Evolutionary conservation across 2,113 vertebrate species (phyloP), one percentile per base, ranked within the genome.

Genomic region (Ciconia stormi): DNA sequence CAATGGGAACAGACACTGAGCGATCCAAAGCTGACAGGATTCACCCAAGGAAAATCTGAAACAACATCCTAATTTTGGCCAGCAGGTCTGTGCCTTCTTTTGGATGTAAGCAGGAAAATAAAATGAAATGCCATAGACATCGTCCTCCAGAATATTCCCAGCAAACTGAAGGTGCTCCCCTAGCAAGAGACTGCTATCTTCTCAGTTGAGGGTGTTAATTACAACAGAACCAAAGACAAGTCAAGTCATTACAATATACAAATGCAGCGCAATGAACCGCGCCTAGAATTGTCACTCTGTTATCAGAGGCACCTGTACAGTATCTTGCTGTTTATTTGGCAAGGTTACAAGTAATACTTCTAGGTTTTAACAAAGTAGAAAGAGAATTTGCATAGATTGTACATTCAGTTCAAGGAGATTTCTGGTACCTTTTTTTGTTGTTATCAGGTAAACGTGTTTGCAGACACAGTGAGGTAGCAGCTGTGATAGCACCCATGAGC

Each of bases 361-460:
- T 90, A 96, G 87, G 87, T 92, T 97, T 95, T 90, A 97, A 94
- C 72, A 93, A 93, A 96, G 92, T 66, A 97, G 70, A 95, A 90
- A 96, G 84, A 97, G 95, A 94, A 89, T 97, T 98, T 99, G 98
- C 98, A 99, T 99, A 99, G 98, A 98, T 98, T 96, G 94, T 98
- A 98, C 98, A 98, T 98, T 98, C 98, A 98, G 97, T 97, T 98
- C 95, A 90, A 98, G 97, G 96, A 95, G 93, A 94, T 65, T 78
- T 95, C 91, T 80, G 95, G 97, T 96, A 97, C 91, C 91, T 94
- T 86, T 86, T 78, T 85, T 70, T 89, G 92, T 92, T 94, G 84
- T 92, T 94, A 32, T 94, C 91, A 96, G 97, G 98, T 97, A 98
- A 98, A 98, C 92, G 23, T 97, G 91, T 97, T 97, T 97, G 96